Evolutionary conservation across 2,113 vertebrate genomes (phyloP), one percentile per base, ranked within the genome.

Genomic region (Hepsetus odoe): DNA sequence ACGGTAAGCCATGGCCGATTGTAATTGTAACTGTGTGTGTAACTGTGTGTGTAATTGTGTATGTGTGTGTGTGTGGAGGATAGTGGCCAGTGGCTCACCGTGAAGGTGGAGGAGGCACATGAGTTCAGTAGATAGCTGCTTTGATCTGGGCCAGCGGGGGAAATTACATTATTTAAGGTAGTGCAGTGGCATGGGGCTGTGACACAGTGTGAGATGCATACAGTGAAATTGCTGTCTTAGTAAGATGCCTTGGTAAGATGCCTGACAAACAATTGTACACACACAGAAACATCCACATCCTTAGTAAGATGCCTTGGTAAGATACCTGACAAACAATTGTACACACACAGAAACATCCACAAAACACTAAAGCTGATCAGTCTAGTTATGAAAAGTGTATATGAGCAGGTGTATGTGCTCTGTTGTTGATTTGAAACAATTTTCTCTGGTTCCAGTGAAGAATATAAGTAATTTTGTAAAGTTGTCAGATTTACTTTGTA

Each of bases 131-230:
- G 69, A 82, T 74, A 74, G 61, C 49, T 49, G 70, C 83, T 83
- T 83, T 86, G 81, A 86, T 85, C 79, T 81, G 35, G 11, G 44
- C 42, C 82, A 83, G 80, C 71, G n/a, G 83, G 81, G 79, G 73
- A 79, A 77, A 83, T 78, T 46, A 82, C 84, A 82, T 82, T 87
- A 87, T 87, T 87, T 83, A 82, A 87, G 82, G 81, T 85, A 66
- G 32, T 61, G 33, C 77, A 35, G 77, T 55, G 55, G 59, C 73
- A 72, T 66, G 20, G 30, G 62, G 49, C 44, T 46, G 35, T 9
- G 35, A 71, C 76, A 32, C 75, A 79, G 79, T 74, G 66, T 80
- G 85, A 85, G 70, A 77, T 72, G 56, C 53, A 13, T n/a, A n/a
- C 74, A 49, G 79, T 78, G 76, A 82, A 82, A 83, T 85, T 85